These are phyloP conservation scores for Papilio dardanus DNA, from an alignment of 1,140 invertebrate genomes.

Conservation along the genomic window DNA sequence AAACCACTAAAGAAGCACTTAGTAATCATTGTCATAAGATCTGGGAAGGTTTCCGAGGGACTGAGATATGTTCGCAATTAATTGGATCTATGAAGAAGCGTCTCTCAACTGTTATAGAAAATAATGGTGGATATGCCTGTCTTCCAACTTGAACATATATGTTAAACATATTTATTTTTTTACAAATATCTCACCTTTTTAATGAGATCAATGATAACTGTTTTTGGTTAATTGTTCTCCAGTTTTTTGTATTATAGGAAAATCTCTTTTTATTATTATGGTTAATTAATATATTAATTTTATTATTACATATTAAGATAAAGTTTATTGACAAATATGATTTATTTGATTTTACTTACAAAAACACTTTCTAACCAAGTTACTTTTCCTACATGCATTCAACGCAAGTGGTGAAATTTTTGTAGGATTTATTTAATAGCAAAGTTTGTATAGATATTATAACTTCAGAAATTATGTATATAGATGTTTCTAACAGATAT, in stretches of 20 bases:
- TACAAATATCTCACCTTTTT: not conserved
- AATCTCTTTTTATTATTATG: not conserved
- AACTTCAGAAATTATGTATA: too few species aligned
- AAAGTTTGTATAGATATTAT: too few species aligned
- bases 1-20: not conserved
- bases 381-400: not conserved
- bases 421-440: too few species aligned
- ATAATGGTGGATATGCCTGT: not conserved
- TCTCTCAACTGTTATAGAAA: not conserved
- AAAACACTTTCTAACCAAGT: too few species aligned
- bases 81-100: constrained; percentile 5
- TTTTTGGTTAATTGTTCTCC: not conserved
- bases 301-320: not conserved
- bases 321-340: not conserved
- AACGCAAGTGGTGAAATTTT: too few species aligned
- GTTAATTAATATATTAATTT: not conserved
- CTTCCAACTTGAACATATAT: not conserved
- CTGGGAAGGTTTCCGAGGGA: not conserved
- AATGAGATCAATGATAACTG: not conserved
- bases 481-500: too few species aligned
- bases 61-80: constrained; percentile 5
- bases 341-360: not conserved
- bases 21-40: not conserved
- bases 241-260: not conserved
- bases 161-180: constrained; percentile 1